These are phyloP conservation scores for Potamarius usumacintae DNA, from an alignment of 2,113 vertebrate genomes.

Conservation along the genomic window DNA sequence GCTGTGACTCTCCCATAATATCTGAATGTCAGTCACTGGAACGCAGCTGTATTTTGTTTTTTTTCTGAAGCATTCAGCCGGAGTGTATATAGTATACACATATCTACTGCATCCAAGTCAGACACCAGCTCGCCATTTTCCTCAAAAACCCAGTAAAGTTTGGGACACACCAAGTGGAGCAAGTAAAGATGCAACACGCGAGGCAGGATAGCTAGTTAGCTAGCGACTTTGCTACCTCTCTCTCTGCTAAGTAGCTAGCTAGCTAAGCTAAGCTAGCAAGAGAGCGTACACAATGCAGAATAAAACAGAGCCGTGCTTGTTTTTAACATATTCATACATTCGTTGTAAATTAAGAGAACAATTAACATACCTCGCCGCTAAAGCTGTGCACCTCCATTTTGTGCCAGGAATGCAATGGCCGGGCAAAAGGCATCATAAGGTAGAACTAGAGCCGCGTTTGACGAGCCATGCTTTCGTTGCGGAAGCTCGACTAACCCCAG, in stretches of 20 bases:
- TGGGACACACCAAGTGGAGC: not conserved
- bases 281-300: not conserved
- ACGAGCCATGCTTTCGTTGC: conserved; percentile 67
- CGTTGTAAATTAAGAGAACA: too few species aligned
- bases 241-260: not conserved
- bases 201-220: not conserved
- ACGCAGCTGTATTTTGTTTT: not conserved
- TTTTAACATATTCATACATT: not conserved
- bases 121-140: too few species aligned
- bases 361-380: conserved; percentile 73
- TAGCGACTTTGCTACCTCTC: not conserved
- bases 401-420: conserved; percentile 80
- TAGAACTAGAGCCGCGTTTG: conserved; percentile 68
- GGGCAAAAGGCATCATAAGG: conserved; percentile 78
- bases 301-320: too few species aligned
- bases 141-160: not conserved
- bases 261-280: not conserved
- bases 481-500: conserved; percentile 59
- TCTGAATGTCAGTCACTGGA: not conserved
- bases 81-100: too few species aligned
- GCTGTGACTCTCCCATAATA: not conserved
- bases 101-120: not conserved
- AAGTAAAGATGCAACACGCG: not conserved
- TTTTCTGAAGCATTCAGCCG: not conserved
- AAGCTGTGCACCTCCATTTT: conserved; percentile 87